Evolutionary conservation across 2,888 invertebrate species (phyloP).

Genomic region (Drosophila multiciliata): DNA sequence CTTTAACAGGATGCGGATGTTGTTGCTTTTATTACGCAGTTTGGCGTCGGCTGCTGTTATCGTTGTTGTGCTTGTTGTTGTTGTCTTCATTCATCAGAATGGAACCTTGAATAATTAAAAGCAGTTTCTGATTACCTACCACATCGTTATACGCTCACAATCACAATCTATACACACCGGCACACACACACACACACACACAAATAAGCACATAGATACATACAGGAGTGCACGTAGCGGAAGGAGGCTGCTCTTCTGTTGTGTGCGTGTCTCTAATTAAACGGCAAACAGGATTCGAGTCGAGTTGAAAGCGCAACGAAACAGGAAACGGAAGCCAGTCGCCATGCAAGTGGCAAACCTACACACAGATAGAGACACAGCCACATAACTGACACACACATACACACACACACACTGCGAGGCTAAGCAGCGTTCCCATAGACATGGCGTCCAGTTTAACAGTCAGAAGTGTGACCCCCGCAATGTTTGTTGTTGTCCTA

Average conservation of each 20-base stretch:
- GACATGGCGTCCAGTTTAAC: constrained; percentile 52
- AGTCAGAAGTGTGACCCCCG: constrained; percentile 45
- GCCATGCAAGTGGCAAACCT: constrained; percentile 64
- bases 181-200: constrained; percentile 26
- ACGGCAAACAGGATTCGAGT: constrained; percentile 81
- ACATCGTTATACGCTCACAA: constrained; percentile 79
- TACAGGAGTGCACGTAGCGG: constrained; percentile 64
- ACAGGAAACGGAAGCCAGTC: constrained; percentile 81
- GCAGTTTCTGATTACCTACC: constrained; percentile 84
- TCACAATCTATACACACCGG: constrained; percentile 56
- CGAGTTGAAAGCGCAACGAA: constrained; percentile 81
- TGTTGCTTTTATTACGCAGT: constrained; percentile 70
- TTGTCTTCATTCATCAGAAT: constrained; percentile 84
- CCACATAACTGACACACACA: constrained; percentile 21
- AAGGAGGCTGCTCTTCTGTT: constrained; percentile 67
- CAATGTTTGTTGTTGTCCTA: constrained; percentile 19
- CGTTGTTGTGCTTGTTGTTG: constrained; percentile 70
- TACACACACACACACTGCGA: constrained; percentile 37
- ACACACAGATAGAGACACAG: constrained; percentile 28
- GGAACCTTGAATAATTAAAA: constrained; percentile 85
- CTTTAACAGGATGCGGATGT: constrained; percentile 60
- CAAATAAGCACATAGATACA: constrained; percentile 27
- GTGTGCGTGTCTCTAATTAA: constrained; percentile 79
- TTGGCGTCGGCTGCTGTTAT: constrained; percentile 56
- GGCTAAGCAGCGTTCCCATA: constrained; percentile 70